Percentiles rank a stretch among this genome's conserved stretches.
phyloP scores from a whole-genome alignment of 2,113 vertebrate species.

The Sula dactylatra region DNA sequence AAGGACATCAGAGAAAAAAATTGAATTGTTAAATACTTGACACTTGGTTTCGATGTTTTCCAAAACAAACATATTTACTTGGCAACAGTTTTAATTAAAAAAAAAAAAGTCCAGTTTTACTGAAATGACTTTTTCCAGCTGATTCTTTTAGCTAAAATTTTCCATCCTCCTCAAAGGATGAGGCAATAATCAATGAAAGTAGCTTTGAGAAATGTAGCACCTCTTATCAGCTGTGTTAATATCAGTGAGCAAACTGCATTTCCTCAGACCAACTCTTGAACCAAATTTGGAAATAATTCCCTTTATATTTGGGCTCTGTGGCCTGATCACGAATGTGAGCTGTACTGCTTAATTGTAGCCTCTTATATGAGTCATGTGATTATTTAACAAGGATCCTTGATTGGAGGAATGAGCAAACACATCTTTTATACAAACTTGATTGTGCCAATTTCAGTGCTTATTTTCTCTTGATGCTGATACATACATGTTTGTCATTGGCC shows the following conservation, averaged over 20 bases:
- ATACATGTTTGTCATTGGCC: neutral
- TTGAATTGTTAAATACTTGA: neutral
- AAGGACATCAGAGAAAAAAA: neutral
- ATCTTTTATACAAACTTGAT: neutral
- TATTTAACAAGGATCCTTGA: neutral
- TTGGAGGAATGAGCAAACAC: neutral
- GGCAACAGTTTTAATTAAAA: neutral
- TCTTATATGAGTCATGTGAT: conserved; percentile 1
- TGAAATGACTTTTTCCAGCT: neutral
- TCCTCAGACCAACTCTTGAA: neutral
- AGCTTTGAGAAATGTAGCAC: neutral
- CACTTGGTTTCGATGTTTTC: neutral
- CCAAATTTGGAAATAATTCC: neutral
- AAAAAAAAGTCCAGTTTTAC: neutral
- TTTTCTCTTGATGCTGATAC: neutral
- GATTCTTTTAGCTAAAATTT: neutral
- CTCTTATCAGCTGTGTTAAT: neutral
- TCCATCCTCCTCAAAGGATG: neutral
- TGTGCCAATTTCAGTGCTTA: neutral
- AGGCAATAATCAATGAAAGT: neutral
- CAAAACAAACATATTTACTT: neutral
- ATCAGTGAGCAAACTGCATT: neutral
- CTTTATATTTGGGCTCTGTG: neutral
- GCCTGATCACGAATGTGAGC: neutral
- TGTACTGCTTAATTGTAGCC: conserved; percentile 7